Conservation (phyloP, 2,113 vertebrate species). For the Taurulus bubalis region DNA sequence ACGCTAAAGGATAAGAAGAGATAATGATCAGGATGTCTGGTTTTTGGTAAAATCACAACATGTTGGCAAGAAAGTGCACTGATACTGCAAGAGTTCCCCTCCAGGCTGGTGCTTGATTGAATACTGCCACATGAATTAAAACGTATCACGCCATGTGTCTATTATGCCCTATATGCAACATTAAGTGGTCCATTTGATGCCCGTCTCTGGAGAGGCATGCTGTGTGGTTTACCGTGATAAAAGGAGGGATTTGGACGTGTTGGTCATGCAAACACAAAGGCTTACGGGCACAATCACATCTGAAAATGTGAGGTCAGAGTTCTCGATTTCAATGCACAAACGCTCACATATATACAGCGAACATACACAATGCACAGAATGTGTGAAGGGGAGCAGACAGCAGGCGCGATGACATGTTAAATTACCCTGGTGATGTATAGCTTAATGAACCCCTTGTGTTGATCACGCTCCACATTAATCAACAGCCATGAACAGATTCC, state of each 20-base stretch:
- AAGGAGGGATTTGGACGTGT: not conserved
- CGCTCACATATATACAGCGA: constrained; percentile 32
- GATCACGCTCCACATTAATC: constrained; percentile 99
- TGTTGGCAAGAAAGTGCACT: not conserved
- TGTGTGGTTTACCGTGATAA: constrained; percentile 10
- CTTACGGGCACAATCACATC: constrained; percentile 4
- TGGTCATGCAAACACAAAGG: constrained; percentile 27
- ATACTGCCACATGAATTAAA: constrained; percentile 3
- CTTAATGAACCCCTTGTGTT: constrained; percentile 99
- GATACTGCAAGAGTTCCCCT: not conserved
- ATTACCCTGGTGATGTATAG: constrained; percentile 99
- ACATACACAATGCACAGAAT: constrained; percentile 61
- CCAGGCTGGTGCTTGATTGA: constrained; percentile 2
- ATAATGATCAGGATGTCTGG: constrained; percentile 27
- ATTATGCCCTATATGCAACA: not conserved
- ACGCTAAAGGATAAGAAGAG: constrained; percentile 24
- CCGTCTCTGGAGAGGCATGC: not conserved
- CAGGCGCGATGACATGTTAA: constrained; percentile 98
- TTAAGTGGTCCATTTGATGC: not conserved
- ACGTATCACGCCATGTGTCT: not conserved
- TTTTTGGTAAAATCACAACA: constrained; percentile 7
- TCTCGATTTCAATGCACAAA: constrained; percentile 43
- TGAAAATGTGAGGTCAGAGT: constrained; percentile 42
- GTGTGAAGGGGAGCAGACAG: constrained; percentile 86
- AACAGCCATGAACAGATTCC: constrained; percentile 98